Evolutionary conservation across 2,113 vertebrate genomes (phyloP).

Genomic region (Canis aureus): DNA sequence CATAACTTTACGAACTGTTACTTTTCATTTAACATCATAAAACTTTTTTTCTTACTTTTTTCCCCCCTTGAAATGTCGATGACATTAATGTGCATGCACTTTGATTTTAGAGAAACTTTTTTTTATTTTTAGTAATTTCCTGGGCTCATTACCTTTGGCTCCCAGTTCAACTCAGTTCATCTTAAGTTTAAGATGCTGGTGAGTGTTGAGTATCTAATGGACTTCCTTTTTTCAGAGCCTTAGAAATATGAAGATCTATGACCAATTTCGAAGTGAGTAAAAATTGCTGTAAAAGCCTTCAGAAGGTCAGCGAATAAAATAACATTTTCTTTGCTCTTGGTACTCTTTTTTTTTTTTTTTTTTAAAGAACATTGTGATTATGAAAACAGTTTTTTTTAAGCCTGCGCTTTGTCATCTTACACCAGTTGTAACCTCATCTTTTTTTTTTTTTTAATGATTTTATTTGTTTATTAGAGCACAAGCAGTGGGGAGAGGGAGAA

Average conservation of each 20-base stretch:
- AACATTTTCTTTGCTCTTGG: not conserved
- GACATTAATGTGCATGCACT: not conserved
- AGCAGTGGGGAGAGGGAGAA: too few relatives aligned
- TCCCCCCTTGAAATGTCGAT: not conserved
- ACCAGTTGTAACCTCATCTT: not conserved
- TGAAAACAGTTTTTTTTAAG: not conserved
- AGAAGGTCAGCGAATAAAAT: constrained; percentile 36
- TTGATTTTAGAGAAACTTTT: not conserved
- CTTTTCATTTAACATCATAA: not conserved
- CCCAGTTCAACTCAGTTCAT: constrained; percentile 44
- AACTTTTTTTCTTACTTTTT: not conserved
- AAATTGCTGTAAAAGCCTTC: constrained; percentile 26
- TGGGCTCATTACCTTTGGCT: constrained; percentile 23
- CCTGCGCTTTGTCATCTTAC: not conserved
- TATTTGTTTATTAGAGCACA: too few relatives aligned
- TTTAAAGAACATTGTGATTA: not conserved
- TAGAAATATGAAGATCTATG: constrained; percentile 51
- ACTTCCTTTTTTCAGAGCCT: constrained; percentile 55
- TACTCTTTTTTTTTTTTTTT: not conserved
- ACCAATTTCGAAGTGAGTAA: constrained; percentile 41
- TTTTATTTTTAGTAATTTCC: not conserved
- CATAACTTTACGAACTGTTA: not conserved
- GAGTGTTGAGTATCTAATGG: constrained; percentile 54
- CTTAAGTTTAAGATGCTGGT: constrained; percentile 41
- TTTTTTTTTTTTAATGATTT: not conserved